Percentiles rank a stretch among this genome's conserved stretches.
phyloP scores from a whole-genome alignment of 2,113 vertebrate genomes.

The Camelus dromedarius region DNA sequence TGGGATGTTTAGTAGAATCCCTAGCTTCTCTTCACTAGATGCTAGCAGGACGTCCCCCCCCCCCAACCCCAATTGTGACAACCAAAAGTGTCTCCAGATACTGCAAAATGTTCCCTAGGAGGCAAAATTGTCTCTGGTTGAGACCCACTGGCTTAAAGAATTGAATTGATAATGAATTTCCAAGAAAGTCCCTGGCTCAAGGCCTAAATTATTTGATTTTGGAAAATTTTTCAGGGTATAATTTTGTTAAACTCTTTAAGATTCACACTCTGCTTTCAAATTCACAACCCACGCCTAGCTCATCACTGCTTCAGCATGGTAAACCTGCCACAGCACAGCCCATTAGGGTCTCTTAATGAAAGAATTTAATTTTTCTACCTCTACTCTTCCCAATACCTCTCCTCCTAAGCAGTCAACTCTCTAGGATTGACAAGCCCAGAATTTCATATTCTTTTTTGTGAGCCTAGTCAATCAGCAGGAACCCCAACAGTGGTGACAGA shows the following conservation, averaged over 20 bases:
- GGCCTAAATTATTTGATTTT: conserved; percentile 63
- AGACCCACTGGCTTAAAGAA: conserved; percentile 53
- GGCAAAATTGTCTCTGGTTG: neutral
- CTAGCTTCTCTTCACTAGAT: neutral
- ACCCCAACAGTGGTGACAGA: neutral
- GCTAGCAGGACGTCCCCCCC: neutral
- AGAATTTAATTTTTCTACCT: conserved; percentile 53
- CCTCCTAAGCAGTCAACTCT: neutral
- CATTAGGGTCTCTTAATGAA: conserved; percentile 61
- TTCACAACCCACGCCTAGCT: conserved; percentile 65
- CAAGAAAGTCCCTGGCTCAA: conserved; percentile 65
- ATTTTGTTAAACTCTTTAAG: conserved; percentile 73
- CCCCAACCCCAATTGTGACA: neutral
- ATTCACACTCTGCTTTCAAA: conserved; percentile 67
- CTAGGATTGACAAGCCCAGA: conserved; percentile 14
- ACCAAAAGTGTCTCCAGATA: conserved; percentile 44
- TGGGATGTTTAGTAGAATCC: conserved; percentile 9
- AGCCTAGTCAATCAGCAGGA: neutral
- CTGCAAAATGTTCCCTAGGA: conserved; percentile 13
- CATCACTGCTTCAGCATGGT: conserved; percentile 56
- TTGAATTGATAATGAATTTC: conserved; percentile 57
- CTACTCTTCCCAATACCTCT: neutral
- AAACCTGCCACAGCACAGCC: conserved; percentile 55
- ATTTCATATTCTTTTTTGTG: conserved; percentile 1
- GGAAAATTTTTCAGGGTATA: conserved; percentile 16